A percentile compares a stretch with the other conserved stretches of the same genome.
Evolutionary conservation across 2,797 vertebrate genomes (phyloP).

Genomic region (Trichosurus vulpecula): DNA sequence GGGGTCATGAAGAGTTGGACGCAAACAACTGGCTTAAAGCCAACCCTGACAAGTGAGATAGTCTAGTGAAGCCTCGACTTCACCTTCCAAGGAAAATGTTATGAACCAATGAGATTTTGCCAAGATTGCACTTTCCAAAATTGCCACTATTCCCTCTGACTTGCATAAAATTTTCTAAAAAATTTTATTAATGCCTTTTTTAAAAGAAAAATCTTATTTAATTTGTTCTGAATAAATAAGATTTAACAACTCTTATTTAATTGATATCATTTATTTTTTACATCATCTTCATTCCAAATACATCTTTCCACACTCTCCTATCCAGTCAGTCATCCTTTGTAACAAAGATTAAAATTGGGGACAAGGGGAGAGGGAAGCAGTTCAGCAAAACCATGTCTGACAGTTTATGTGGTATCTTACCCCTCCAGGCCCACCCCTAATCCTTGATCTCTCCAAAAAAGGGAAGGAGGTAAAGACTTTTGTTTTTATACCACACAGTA

Average conservation of each 20-base stretch:
- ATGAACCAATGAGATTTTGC: not conserved
- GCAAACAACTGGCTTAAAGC: not conserved
- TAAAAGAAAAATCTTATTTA: not conserved
- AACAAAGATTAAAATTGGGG: not conserved
- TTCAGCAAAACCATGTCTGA: not conserved
- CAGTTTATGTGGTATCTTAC: not conserved
- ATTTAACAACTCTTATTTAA: not conserved
- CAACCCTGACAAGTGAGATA: not conserved
- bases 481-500: not conserved
- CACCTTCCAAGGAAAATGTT: not conserved
- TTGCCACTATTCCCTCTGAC: not conserved
- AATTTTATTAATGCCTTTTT: not conserved
- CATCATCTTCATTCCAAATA: not conserved
- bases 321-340: not conserved
- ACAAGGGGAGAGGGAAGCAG: not conserved
- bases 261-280: not conserved
- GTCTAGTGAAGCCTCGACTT: not conserved
- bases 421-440: not conserved
- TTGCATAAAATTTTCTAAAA: not conserved
- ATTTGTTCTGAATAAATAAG: not conserved
- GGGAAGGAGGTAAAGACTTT: not conserved
- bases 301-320: not conserved
- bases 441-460: not conserved
- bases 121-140: not conserved
- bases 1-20: not conserved